These are phyloP conservation scores for Pseudocheirus occidentalis DNA, from an alignment of 2,797 vertebrate genomes.

Conservation along the genomic window DNA sequence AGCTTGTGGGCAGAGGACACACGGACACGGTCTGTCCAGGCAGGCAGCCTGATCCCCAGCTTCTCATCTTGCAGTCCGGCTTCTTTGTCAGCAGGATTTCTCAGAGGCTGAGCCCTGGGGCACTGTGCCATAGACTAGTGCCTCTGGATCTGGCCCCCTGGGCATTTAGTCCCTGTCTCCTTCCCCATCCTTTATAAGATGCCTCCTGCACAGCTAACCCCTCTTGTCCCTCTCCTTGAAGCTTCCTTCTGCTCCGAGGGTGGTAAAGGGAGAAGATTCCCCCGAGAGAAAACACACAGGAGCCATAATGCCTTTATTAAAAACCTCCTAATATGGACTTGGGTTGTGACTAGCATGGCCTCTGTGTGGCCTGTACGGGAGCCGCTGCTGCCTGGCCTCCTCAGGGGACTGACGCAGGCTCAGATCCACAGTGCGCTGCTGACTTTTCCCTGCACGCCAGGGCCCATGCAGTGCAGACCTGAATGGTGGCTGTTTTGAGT, in stretches of 20 bases:
- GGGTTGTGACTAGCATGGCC: background rate
- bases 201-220: background rate
- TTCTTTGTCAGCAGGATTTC: background rate
- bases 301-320: background rate
- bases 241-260: background rate
- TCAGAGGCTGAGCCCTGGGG: background rate
- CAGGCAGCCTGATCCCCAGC: background rate
- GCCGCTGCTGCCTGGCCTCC: background rate
- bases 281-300: background rate
- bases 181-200: background rate
- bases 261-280: background rate
- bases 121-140: background rate
- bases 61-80: background rate
- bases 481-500: background rate
- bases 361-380: background rate
- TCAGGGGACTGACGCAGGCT: background rate
- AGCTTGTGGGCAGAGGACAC: background rate
- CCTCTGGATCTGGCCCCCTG: background rate
- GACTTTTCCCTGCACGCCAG: background rate
- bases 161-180: background rate
- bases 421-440: background rate
- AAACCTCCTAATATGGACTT: background rate
- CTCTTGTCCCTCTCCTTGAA: background rate
- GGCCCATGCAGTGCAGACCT: background rate
- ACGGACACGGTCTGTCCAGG: background rate